phyloP scores from a whole-genome alignment of 2,113 vertebrate species.

The Proterorhinus semilunaris region DNA sequence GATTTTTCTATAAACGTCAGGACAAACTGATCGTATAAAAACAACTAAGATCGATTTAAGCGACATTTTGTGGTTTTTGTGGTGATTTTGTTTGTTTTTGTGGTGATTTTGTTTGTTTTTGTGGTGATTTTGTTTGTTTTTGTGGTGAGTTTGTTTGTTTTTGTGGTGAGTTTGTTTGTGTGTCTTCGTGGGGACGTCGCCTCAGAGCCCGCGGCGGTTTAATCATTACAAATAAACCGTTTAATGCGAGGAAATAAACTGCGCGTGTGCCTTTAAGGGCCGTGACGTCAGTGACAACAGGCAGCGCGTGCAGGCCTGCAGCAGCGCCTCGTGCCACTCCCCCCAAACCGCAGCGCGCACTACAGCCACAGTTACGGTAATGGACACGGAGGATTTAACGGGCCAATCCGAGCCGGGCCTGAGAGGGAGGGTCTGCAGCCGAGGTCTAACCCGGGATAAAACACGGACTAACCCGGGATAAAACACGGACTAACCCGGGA shows the following conservation, averaged over 20 bases:
- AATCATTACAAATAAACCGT: neutral
- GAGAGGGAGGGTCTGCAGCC: neutral
- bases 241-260: neutral
- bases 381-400: neutral
- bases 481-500: neutral
- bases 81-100: no score
- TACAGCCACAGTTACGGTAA: conserved; percentile 2
- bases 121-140: no score
- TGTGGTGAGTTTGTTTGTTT: no score
- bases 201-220: neutral
- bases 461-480: neutral
- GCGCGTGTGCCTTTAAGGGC: neutral
- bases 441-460: neutral
- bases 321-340: neutral
- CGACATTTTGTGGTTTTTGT: no score
- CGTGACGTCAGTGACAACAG: conserved; percentile 5
- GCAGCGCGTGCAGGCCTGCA: conserved; percentile 1
- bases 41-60: no score
- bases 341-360: neutral
- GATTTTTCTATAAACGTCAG: no score
- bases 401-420: neutral
- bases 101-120: no score
- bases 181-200: no score
- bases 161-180: no score
- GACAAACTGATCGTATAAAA: no score